A percentile compares a stretch with the other conserved stretches of the same genome.
These are phyloP conservation scores for Heliconius ismenius DNA, from an alignment of 2,888 invertebrate genomes.

Conservation along the genomic window DNA sequence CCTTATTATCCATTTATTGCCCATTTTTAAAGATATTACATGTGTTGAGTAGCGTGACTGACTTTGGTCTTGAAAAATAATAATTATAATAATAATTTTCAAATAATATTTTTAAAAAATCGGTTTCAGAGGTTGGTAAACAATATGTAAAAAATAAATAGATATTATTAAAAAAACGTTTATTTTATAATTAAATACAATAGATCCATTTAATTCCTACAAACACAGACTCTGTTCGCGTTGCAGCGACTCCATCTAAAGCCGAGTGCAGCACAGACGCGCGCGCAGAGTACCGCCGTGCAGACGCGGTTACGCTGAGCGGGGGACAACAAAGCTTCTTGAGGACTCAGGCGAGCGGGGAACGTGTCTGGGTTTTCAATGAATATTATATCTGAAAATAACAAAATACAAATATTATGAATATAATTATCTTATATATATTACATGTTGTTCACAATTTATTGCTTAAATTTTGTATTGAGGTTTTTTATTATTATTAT, in stretches of 20 bases:
- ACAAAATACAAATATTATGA: not conserved
- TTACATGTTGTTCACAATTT: too few species aligned
- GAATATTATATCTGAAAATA: slow-evolving; percentile 13
- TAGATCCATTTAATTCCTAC: not conserved
- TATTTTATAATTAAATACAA: too few species aligned
- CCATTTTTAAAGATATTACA: too few species aligned
- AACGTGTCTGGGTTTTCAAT: slow-evolving; percentile 5
- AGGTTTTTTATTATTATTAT: not conserved
- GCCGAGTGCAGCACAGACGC: not conserved
- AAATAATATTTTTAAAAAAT: too few species aligned
- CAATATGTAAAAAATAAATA: too few species aligned
- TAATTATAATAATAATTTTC: too few species aligned
- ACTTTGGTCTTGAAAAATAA: too few species aligned
- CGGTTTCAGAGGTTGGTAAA: too few species aligned
- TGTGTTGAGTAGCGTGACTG: too few species aligned
- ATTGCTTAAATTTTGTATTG: not conserved
- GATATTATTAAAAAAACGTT: too few species aligned
- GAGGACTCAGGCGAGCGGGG: not conserved
- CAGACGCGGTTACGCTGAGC: not conserved
- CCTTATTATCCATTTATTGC: too few species aligned
- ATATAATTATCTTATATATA: not conserved
- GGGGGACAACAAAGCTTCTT: not conserved
- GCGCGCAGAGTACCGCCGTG: not conserved
- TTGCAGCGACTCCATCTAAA: slow-evolving; percentile 4
- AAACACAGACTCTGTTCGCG: slow-evolving; percentile 8